phyloP scores from a whole-genome alignment of 1,140 invertebrate genomes.

The Oryzaephilus surinamensis region DNA sequence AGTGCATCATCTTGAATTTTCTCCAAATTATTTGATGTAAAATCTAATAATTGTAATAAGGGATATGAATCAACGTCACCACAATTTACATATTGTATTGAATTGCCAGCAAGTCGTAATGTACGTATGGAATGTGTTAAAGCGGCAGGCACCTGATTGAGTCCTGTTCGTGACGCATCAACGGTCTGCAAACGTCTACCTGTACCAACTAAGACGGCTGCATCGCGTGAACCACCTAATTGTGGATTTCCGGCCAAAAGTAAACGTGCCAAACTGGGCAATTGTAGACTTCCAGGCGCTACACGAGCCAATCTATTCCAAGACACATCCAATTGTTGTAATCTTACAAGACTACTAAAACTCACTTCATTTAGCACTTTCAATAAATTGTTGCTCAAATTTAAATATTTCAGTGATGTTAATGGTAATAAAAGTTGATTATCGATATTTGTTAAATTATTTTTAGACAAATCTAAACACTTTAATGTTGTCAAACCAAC shows the following conservation, averaged over 20 bases:
- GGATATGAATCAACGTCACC: slow-evolving; percentile 88
- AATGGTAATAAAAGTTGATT: slow-evolving; percentile 46
- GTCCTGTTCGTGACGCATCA: slow-evolving; percentile 69
- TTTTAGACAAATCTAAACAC: slow-evolving; percentile 51
- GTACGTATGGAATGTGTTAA: slow-evolving; percentile 75
- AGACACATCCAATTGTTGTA: slow-evolving; percentile 73
- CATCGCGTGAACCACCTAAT: slow-evolving; percentile 46
- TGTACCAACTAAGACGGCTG: slow-evolving; percentile 53
- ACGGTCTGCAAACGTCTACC: slow-evolving; percentile 63
- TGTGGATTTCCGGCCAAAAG: slow-evolving; percentile 61
- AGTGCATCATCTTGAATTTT: slow-evolving; percentile 78
- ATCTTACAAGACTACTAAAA: slow-evolving; percentile 51
- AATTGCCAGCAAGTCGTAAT: slow-evolving; percentile 66
- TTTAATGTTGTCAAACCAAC: slow-evolving; percentile 35
- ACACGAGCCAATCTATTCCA: slow-evolving; percentile 61
- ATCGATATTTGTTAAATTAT: slow-evolving; percentile 48
- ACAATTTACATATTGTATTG: slow-evolving; percentile 48
- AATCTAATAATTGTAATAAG: slow-evolving; percentile 64
- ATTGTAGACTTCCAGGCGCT: slow-evolving; percentile 59
- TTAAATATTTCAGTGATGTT: slow-evolving; percentile 53
- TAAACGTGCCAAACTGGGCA: slow-evolving; percentile 65
- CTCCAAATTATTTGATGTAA: slow-evolving; percentile 66
- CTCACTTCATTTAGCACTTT: slow-evolving; percentile 42
- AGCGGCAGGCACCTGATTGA: slow-evolving; percentile 69
- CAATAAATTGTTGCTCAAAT: slow-evolving; percentile 59